Evolutionary conservation across 1,140 invertebrate species (phyloP), one percentile per base, ranked within the genome.

Genomic region (Drosophila punjabiensis): DNA sequence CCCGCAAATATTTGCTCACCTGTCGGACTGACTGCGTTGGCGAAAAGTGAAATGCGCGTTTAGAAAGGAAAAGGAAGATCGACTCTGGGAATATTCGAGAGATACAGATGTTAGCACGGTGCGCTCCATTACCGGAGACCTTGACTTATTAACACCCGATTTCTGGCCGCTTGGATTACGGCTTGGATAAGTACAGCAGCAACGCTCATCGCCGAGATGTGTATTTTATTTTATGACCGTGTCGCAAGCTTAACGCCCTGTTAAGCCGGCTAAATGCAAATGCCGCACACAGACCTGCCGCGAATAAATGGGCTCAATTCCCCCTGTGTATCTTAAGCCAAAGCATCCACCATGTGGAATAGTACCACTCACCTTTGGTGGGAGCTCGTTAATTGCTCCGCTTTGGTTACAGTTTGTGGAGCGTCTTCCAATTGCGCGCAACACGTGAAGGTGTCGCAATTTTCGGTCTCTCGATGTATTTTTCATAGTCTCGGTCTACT

Each of bases 241-340:
- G 86, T 66, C 79, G 86, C 71, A 76, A 90, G 81, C 86, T 90
- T 90, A 90, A 90, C 86, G 86, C 86, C 86, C 86, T 90, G 86
- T 90, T 90, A 82, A 86, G 61, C 82, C 68, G 47, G 64, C 79
- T 90, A 91, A 90, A 90, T 90, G 79, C 61, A 90, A 90, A 86
- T 90, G 67, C 69, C 61, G 52, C 80, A 52, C 66, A 83, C 65
- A 80, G 65, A 81, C 79, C 74, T 89, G 82, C 71, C 82, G 86
- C 86, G 77, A 90, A 86, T 90, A 90, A 90, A 77, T 86, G 77
- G 68, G 55, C 75, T 39, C 63, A 33, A 55, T 63, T 55, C 67
- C n/a, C 41, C 24, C 14, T 7, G 32, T 14, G 9, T 37, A 30
- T 53, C 30, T 53, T 8, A 4, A 4, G 50, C 33, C 14, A 37